Percentiles rank a stretch among this genome's conserved stretches.
Conservation (phyloP, 2,797 vertebrate genomes). For the Xiphorhynchus erythropygius region DNA sequence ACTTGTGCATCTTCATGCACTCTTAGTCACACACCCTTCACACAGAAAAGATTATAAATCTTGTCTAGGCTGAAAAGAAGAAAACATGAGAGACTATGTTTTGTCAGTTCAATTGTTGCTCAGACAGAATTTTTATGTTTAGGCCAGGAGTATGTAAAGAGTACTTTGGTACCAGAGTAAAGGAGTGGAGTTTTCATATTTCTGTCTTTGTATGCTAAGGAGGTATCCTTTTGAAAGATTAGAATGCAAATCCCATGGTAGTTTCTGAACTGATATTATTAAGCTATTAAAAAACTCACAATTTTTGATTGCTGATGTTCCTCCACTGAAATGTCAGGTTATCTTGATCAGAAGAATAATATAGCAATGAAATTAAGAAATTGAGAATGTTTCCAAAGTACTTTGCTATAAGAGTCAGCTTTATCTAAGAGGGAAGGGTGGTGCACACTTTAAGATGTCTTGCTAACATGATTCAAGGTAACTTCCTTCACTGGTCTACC, state of each 20-base stretch:
- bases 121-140: neutral
- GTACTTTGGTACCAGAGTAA: neutral
- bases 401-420: neutral
- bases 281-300: neutral
- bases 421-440: neutral
- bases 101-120: neutral
- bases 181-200: neutral
- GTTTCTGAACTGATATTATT: neutral
- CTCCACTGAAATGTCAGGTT: neutral
- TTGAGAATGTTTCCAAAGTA: neutral
- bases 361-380: neutral
- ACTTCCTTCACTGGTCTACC: neutral
- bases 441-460: accelerated
- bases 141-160: neutral
- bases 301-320: neutral
- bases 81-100: neutral
- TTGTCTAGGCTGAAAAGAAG: neutral
- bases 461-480: neutral
- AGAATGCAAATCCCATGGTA: neutral
- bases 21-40: neutral
- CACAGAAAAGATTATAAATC: neutral
- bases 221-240: neutral
- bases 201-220: neutral
- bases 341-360: neutral
- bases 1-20: neutral